Base-by-base conservation (phyloP, 2,888 invertebrate species). In the Frankliniella intonsa region DNA sequence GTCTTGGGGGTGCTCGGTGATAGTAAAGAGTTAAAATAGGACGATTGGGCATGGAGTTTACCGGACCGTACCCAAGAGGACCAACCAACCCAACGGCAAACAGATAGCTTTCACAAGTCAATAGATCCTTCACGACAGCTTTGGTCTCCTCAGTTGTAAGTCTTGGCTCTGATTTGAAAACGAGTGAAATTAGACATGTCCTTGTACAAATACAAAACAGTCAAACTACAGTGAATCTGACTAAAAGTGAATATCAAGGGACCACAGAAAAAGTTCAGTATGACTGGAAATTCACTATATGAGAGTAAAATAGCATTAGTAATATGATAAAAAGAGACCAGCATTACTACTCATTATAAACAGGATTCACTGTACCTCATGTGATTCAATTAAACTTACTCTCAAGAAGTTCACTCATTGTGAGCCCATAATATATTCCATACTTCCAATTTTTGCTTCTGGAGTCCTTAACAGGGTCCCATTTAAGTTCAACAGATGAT, bases 31-130 rank as follows among this genome's bases (percentile, higher is more conserved):
- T 95, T 55, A 90, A 87, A 5, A 93, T 88, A 79, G 88, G 19
- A 5, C 25, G 69, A 25, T 76, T 25, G 10, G 69, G 69, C 22
- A 76, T 76, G 55, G 88, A 88, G 51, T 89, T 88, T 80, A 94
- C 87, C 0, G 94, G 94, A 10, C 93, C 93, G n/a, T 89, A 87
- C 0, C 94, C 94, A 51, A 89, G 87, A 0, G 93, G 92, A 0
- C 90, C 91, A 17, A 92, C 87, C 1, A 93, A 87, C 0, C 93
- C 94, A 8, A 95, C 92, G 8, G 91, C 90, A 86, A 95, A 92
- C 82, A 92, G 87, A 87, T 95, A 95, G 0, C 90, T 90, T 86
- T 94, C 93, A 85, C 96, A 96, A 0, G 94, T 91, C 84, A 92
- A 91, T 84, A 96, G 87, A 80, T 92, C 89, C 8, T 90, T 89